Base-by-base conservation (phyloP, 2,113 vertebrate species). In the Trogon surrucura region DNA sequence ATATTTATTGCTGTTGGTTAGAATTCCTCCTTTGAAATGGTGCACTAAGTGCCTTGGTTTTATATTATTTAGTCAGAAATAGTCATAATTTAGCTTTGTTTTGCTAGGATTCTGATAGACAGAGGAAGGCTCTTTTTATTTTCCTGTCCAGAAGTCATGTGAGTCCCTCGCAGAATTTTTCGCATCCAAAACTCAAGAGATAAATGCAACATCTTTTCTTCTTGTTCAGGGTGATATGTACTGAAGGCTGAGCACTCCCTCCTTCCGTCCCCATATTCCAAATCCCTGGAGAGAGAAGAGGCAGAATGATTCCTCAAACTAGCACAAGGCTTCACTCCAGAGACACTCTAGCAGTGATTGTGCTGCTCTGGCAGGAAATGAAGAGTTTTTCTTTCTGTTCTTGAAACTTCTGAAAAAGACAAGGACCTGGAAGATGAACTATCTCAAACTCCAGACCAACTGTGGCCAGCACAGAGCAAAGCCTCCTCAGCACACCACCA, bases 1-100 rank as follows among this genome's bases (percentile, higher is more conserved):
- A 79, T 88, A 93, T 95, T 97, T 96, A 94, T 86, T 97, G 51
- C 84, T 81, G 18, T 36, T 96, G 91, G 94, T 96, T 94, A 96
- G 67, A n/a, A 86, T 92, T 83, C 64, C 93, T 84, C 45, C 94
- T 97, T 97, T 97, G 95, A 98, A 97, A 97, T 83, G 29, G 58
- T 70, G 56, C 19, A 41, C 83, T 80, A 80, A 97, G 77, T 38
- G 64, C 93, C 56, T 89, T 14, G 4, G 45, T 97, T 95, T 96
- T 86, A 83, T 94, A 89, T 65, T 91, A 83, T 78, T 87, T 93
- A 88, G 50, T 50, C 57, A 86, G 65, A 94, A 85, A 47, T 93
- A 88, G 34, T 85, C 3, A n/a, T 95, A 95, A 94, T 94, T 97
- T 95, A 95, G 66, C 84, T 96, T 96, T 95, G 80, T 97, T 97